Percentiles rank a stretch among this genome's conserved stretches.
phyloP scores from a whole-genome alignment of 2,113 vertebrate genomes.

The Tonatia bakeri region DNA sequence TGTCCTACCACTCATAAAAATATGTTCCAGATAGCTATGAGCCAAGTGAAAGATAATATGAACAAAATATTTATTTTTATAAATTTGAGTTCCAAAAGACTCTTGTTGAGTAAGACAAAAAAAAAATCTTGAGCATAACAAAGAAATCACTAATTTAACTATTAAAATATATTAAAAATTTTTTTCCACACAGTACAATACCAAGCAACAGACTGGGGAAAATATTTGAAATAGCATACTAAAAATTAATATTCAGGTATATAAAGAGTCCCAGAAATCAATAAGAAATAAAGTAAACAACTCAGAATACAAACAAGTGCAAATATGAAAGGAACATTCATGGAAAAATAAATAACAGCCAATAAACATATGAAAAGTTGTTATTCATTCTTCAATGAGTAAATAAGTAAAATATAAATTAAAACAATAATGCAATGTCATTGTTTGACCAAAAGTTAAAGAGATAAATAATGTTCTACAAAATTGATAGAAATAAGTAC shows the following conservation, averaged over 20 bases:
- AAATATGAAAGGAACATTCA: neutral
- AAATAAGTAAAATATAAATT: neutral
- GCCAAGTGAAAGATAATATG: neutral
- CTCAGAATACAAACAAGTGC: neutral
- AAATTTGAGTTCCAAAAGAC: neutral
- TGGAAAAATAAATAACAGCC: neutral
- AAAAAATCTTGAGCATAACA: neutral
- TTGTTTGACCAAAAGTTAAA: neutral
- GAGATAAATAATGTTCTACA: neutral
- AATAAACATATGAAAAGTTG: neutral
- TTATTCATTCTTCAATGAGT: neutral
- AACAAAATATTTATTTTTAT: neutral
- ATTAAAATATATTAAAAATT: neutral
- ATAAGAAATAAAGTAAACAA: neutral
- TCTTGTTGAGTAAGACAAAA: neutral
- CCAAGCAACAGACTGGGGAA: neutral
- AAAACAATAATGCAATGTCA: neutral
- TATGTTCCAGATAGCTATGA: neutral
- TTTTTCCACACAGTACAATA: neutral
- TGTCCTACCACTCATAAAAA: neutral
- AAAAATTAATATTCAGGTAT: neutral
- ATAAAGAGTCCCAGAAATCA: neutral
- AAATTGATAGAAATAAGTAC: neutral
- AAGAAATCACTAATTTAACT: neutral
- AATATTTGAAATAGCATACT: neutral